Conservation (phyloP, 2,113 vertebrate species). For the Pteruthius melanotis region DNA sequence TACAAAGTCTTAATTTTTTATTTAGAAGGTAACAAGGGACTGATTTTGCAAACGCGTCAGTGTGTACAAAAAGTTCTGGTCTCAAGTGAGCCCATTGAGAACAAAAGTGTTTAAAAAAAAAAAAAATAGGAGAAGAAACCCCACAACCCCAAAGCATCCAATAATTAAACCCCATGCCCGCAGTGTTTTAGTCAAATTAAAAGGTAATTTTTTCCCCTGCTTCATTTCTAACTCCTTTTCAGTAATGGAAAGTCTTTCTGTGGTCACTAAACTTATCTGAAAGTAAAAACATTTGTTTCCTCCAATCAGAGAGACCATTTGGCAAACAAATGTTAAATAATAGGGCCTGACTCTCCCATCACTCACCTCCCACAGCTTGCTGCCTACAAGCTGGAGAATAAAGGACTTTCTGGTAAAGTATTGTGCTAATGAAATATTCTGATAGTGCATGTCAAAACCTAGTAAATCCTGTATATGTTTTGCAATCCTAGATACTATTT, state of each 20-base stretch:
- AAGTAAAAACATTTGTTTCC: background rate
- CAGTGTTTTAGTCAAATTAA: background rate
- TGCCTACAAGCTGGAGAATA: background rate
- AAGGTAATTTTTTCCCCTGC: background rate
- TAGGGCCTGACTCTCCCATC: background rate
- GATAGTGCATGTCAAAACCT: background rate
- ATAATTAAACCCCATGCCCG: background rate
- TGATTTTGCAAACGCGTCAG: background rate
- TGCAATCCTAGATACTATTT: background rate
- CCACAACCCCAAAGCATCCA: background rate
- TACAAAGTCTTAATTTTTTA: background rate
- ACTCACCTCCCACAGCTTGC: conserved; percentile 4
- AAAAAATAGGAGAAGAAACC: background rate
- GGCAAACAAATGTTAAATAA: conserved; percentile 20
- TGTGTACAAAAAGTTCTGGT: background rate
- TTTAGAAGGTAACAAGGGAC: background rate
- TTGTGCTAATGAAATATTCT: conserved; percentile 3
- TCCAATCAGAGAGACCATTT: background rate
- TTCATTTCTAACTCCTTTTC: background rate
- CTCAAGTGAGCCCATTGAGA: background rate
- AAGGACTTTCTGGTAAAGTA: background rate
- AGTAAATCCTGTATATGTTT: background rate
- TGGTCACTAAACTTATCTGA: background rate
- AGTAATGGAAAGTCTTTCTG: background rate
- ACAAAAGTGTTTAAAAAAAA: background rate